Evolutionary conservation across 2,888 invertebrate genomes (phyloP).

Genomic region (Metellina segmentata): DNA sequence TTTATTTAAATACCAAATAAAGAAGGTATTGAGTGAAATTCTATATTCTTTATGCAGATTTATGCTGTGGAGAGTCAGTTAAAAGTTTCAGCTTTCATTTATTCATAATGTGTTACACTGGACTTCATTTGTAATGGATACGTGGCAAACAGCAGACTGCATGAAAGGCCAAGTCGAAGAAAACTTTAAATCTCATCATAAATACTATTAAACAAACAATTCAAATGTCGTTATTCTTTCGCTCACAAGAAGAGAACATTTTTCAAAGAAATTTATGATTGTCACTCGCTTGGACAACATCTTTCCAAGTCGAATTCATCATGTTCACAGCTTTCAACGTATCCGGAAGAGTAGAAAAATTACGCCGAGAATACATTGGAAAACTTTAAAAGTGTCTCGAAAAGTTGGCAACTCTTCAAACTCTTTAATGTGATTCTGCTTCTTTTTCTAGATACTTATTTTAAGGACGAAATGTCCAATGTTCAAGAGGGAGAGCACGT

Average conservation of each 20-base stretch:
- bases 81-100: no score
- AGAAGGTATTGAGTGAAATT: no score
- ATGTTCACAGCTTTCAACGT: slow-evolving; percentile 37
- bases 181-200: neutral
- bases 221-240: slow-evolving; percentile 1
- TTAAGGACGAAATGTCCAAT: no score
- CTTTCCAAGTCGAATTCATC: slow-evolving; percentile 16
- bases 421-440: slow-evolving; percentile 23
- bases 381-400: slow-evolving; percentile 53
- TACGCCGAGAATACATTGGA: slow-evolving; percentile 27
- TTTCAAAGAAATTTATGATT: slow-evolving; percentile 35
- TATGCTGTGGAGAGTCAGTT: no score
- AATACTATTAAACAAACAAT: neutral
- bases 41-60: no score
- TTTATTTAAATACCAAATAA: no score
- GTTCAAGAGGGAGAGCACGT: no score
- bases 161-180: no score
- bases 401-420: slow-evolving; percentile 53
- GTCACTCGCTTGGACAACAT: slow-evolving; percentile 35
- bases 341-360: slow-evolving; percentile 41
- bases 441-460: neutral
- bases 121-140: no score
- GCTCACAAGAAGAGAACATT: neutral
- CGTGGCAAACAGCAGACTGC: no score
- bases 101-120: no score